Evolutionary conservation across 2,797 vertebrate species (phyloP), one percentile per base, ranked within the genome.

Genomic region (Myotis planiceps): DNA sequence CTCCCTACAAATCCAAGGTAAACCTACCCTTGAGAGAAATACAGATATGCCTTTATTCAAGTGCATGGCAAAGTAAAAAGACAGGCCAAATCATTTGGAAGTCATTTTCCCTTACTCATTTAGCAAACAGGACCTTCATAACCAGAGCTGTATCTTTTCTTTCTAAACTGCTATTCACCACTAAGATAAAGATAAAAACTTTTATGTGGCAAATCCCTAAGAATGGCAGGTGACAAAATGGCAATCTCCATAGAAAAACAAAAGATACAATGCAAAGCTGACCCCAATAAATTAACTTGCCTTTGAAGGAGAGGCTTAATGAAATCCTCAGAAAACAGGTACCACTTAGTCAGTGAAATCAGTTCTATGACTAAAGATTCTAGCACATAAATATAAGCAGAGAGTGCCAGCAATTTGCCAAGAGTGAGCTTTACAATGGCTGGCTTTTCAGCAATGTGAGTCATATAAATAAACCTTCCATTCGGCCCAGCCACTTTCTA

Each of bases 51-150:
- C 75, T 85, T 53, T 45, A 23, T 29, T 42, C 32, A 90, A 65
- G 42, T 29, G 7, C 34, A 58, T 96, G 58, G 16, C 19, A 87
- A 81, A 32, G 91, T 45, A 84, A n/a, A 82, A 97, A 94, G 5
- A 0, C 0, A 15, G 53, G 47, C 45, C 49, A 21, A 27, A 71
- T 65, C 53, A 81, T 87, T 32, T 60, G 45, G 6, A 81, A 93
- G 16, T 86, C 23, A 29, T n/a, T 51, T 86, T 96, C 45, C 68
- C 29, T 39, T 74, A 66, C 19, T 89, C 25, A 82, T 19, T 81
- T 29, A 76, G 83, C 87, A 76, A 34, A 47, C 7, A 86, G 32
- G 21, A 86, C 5, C 4, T 2, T 76, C 14, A 81, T 23, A 80
- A 74, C 10, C 37, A 39, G 34, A 72, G 89, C 13, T 27, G 63